Evolutionary conservation across 2,888 invertebrate genomes (phyloP), one percentile per base, ranked within the genome.

Genomic region (Abscondita cerata): DNA sequence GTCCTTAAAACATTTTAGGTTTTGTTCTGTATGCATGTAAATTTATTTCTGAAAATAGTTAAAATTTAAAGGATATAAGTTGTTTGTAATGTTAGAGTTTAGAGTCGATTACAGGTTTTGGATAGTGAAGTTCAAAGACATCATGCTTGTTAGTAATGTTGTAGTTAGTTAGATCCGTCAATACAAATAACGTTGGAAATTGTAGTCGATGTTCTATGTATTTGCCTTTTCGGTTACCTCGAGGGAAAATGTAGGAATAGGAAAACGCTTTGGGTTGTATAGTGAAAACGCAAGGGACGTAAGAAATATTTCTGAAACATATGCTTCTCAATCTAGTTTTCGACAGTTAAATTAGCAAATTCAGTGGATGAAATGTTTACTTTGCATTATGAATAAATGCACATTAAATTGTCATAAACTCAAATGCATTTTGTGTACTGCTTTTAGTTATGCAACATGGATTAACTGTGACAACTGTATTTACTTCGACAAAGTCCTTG

Each of bases 121-220:
- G 52, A 61, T 61, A 61, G 55, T 61, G 51, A 61, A 61, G 55
- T 55, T 46, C 25, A 47, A 56, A 44, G 60, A 61, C 52, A 56
- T 55, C 52, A 56, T 55, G 16, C 50, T 55, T 51, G 55, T 60
- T 60, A 46, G 60, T 55, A 55, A 55, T 33, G 52, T 54, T 56
- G 52, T 55, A 61, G 44, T 55, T 44, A 40, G 40, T 40, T 40
- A 44, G 44, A 44, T 44, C 16, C 44, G 44, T 44, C 44, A 44
- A 44, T 44, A 44, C 44, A 44, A 44, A 44, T 44, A 18, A 44
- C 19, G 44, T n/a, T 44, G 16, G 18, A 9, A 44, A 44, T 18
- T 44, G 19, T 44, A 18, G 16, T 44, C 44, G 19, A 51, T 60
- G 48, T 53, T 53, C 53, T 48, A 25, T 38, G 40, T 59, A 52